Conservation (phyloP, 2,797 vertebrate genomes). For the Spinus pinus region DNA sequence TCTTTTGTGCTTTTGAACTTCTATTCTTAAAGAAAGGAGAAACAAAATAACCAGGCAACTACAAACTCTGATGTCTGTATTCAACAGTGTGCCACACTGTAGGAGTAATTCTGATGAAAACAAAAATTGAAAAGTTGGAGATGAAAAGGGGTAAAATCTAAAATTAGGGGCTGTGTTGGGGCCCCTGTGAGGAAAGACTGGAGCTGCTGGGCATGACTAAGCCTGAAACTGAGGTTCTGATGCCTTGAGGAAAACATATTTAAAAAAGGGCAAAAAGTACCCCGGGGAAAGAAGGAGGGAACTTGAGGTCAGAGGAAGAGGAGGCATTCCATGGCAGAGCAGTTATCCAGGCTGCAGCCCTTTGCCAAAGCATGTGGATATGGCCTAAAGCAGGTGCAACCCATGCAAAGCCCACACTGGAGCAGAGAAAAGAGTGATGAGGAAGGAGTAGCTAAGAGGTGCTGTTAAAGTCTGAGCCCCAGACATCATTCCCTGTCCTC, state of each 20-base stretch:
- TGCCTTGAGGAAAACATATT: not conserved
- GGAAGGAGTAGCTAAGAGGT: not conserved
- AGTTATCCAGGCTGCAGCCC: not conserved
- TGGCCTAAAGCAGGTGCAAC: not conserved
- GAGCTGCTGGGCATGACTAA: not conserved
- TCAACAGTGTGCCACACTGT: not conserved
- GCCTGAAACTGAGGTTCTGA: rapidly evolving
- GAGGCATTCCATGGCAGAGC: not conserved
- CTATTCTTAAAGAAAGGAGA: not conserved
- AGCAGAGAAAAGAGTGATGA: not conserved
- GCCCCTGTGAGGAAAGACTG: not conserved
- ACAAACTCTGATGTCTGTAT: not conserved
- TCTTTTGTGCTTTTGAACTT: not conserved
- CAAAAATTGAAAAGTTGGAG: not conserved
- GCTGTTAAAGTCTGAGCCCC: not conserved
- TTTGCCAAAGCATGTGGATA: not conserved
- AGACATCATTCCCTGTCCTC: not conserved
- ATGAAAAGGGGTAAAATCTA: not conserved
- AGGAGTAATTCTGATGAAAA: not conserved
- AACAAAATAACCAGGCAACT: not conserved
- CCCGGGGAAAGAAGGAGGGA: not conserved
- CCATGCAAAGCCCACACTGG: not conserved
- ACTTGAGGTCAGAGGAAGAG: not conserved
- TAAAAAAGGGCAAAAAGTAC: not conserved
- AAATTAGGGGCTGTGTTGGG: not conserved